Percentiles rank a stretch among this genome's conserved stretches.
Conservation (phyloP, 2,888 invertebrate genomes). For the Druceiella hillmani region DNA sequence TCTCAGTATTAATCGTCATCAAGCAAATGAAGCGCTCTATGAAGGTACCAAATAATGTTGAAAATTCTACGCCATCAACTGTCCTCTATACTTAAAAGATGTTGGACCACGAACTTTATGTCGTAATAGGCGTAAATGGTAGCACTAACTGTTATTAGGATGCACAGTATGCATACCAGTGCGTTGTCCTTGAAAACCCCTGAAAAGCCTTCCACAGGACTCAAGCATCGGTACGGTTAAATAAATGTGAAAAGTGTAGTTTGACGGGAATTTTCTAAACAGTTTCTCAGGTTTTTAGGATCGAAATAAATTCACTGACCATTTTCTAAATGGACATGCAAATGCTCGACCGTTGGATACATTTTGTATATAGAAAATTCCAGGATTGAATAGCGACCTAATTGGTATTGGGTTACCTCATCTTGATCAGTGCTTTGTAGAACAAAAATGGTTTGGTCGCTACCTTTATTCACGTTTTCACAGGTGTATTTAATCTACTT, state of each 20-base stretch:
- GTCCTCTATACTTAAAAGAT: conserved; percentile 24
- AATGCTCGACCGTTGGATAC: too few relatives aligned
- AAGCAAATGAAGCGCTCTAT: conserved; percentile 24
- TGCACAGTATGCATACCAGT: conserved; percentile 22
- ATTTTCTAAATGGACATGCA: too few relatives aligned
- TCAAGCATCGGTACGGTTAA: conserved; percentile 21
- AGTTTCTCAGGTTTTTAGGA: too few relatives aligned
- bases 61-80: conserved; percentile 16
- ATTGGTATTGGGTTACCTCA: too few relatives aligned
- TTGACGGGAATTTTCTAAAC: conserved; percentile 19
- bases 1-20: conserved; percentile 29
- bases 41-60: conserved; percentile 24
- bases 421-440: too few relatives aligned
- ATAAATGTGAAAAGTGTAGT: conserved; percentile 20
- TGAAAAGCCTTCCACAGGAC: conserved; percentile 20
- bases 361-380: too few relatives aligned
- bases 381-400: too few relatives aligned
- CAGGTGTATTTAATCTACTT: too few relatives aligned
- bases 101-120: conserved; percentile 26
- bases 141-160: conserved; percentile 22
- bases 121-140: conserved; percentile 23
- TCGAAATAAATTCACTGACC: too few relatives aligned
- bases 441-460: too few relatives aligned
- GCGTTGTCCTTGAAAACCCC: conserved; percentile 22
- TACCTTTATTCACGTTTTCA: too few relatives aligned